Evolutionary conservation across 2,797 vertebrate species (phyloP).

Genomic region (Poeciliopsis infans): DNA sequence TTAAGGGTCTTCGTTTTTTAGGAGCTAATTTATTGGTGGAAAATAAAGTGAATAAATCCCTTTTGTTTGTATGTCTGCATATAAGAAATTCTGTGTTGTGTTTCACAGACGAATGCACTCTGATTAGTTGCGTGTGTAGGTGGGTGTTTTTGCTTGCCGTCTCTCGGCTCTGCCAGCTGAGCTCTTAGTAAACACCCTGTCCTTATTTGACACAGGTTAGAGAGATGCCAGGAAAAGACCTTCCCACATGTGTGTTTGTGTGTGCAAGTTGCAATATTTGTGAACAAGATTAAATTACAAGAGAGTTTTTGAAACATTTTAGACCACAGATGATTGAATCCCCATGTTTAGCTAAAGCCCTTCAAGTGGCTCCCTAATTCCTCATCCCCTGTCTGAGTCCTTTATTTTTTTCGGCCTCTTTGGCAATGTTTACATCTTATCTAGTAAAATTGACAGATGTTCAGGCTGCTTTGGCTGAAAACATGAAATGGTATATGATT

Average conservation of each 20-base stretch:
- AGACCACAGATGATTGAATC: slow-evolving; percentile 42
- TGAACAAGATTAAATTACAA: slow-evolving; percentile 56
- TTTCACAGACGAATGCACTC: slow-evolving; percentile 28
- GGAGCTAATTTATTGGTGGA: not conserved
- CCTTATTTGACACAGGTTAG: slow-evolving; percentile 62
- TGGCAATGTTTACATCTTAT: slow-evolving; percentile 17
- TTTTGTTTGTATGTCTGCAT: slow-evolving; percentile 2
- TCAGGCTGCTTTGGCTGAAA: slow-evolving; percentile 14
- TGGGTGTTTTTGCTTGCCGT: slow-evolving; percentile 19
- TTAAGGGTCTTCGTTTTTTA: not conserved
- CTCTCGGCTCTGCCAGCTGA: slow-evolving; percentile 46
- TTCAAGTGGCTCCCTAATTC: slow-evolving; percentile 35
- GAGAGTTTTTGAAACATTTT: slow-evolving; percentile 47
- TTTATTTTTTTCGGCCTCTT: slow-evolving; percentile 29
- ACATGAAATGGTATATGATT: not conserved
- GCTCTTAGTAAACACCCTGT: slow-evolving; percentile 61
- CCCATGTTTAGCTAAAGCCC: slow-evolving; percentile 23
- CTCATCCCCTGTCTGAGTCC: slow-evolving; percentile 5
- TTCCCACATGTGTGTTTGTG: slow-evolving; percentile 19
- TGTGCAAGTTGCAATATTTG: slow-evolving; percentile 11
- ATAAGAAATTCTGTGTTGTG: slow-evolving; percentile 13
- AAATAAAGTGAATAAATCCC: not conserved
- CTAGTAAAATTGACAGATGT: slow-evolving; percentile 27
- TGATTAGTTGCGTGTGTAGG: slow-evolving; percentile 27
- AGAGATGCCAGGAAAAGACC: slow-evolving; percentile 49